Percentiles rank a stretch among this genome's conserved stretches.
Conservation (phyloP, 64 coral and sea anemone genomes). For the Cladopsammia gracilis region DNA sequence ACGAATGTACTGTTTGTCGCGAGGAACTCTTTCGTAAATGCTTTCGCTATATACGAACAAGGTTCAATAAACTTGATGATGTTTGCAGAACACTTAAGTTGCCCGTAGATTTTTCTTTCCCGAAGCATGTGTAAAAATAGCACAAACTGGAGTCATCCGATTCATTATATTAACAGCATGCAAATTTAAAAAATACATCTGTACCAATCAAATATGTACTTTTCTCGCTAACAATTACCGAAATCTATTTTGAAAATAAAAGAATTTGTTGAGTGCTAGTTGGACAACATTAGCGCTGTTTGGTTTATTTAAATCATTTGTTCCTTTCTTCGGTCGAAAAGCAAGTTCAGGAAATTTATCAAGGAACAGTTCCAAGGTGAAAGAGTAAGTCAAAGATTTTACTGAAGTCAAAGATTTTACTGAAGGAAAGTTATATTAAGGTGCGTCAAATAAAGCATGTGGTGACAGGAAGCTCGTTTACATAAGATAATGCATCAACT, state of each 20-base stretch:
- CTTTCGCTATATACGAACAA: no score
- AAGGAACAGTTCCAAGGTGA: not conserved
- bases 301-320: not conserved
- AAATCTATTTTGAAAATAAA: not conserved
- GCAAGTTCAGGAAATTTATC: not conserved
- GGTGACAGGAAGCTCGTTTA: not conserved
- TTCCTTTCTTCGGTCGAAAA: not conserved
- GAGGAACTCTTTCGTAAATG: no score
- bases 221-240: not conserved
- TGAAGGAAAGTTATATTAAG: not conserved
- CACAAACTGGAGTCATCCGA: not conserved
- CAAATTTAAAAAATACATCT: not conserved
- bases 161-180: not conserved
- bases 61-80: not conserved
- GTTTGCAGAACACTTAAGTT: not conserved
- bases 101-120: not conserved
- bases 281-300: not conserved
- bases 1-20: no score
- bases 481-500: not conserved
- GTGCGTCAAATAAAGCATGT: not conserved
- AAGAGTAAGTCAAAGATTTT: not conserved
- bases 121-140: not conserved
- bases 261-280: not conserved
- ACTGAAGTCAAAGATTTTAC: not conserved
- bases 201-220: not conserved